Conservation (phyloP, 2,113 vertebrate genomes). For the Lycaon pictus region DNA sequence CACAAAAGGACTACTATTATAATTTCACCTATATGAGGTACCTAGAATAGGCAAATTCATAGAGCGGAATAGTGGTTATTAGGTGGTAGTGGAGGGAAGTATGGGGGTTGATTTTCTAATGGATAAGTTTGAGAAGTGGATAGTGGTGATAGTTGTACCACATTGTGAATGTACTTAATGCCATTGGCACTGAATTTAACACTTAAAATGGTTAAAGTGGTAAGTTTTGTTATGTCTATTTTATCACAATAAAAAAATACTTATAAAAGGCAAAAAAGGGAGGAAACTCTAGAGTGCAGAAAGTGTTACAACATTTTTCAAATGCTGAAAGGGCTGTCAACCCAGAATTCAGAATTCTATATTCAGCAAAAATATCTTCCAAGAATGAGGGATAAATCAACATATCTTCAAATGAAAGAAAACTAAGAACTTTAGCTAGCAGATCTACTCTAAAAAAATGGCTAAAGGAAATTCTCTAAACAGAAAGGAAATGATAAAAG, state of each 20-base stretch:
- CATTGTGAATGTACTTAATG: not conserved
- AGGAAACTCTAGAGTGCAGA: not conserved
- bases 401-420: conserved; percentile 30
- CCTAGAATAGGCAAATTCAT: not conserved
- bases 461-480: not conserved
- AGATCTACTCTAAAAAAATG: conserved; percentile 22
- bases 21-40: not conserved
- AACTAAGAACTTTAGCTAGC: not conserved
- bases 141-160: not conserved
- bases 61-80: not conserved
- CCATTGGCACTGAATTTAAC: not conserved
- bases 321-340: not conserved
- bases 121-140: conserved; percentile 9
- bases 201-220: conserved; percentile 13
- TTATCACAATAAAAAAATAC: conserved; percentile 23
- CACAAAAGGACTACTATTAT: not conserved
- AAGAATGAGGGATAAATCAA: conserved; percentile 27
- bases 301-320: conserved; percentile 1
- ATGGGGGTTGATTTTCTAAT: not conserved
- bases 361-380: not conserved
- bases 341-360: not conserved
- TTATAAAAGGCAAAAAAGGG: not conserved
- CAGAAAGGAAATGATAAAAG: not conserved
- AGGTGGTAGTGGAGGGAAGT: not conserved
- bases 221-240: conserved; percentile 31